A percentile compares a stretch with the other conserved stretches of the same genome.
Conservation (phyloP, 2,113 vertebrate genomes). For the Pardalotus punctatus region DNA sequence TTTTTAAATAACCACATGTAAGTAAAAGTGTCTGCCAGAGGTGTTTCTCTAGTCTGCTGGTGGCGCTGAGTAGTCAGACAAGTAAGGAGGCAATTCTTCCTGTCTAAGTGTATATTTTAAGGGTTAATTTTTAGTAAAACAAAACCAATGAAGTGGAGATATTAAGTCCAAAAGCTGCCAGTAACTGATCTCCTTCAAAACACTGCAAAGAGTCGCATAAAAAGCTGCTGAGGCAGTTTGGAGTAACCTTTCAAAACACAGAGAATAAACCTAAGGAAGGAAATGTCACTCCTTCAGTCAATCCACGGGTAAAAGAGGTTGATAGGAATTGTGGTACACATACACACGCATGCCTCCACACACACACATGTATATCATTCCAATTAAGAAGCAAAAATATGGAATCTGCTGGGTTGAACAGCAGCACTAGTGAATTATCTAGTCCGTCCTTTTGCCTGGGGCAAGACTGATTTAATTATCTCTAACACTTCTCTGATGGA, state of each 20-base stretch:
- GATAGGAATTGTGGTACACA: not conserved
- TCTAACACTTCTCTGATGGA: conserved; percentile 53
- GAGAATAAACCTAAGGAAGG: not conserved
- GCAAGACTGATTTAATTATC: conserved; percentile 62
- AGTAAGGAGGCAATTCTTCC: not conserved
- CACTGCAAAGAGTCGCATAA: not conserved
- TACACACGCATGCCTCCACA: not conserved
- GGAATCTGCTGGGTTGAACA: conserved; percentile 45
- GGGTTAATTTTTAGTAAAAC: not conserved
- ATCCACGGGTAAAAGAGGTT: not conserved
- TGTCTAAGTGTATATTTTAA: not conserved
- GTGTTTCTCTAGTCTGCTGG: not conserved
- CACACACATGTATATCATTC: not conserved
- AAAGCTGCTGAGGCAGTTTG: not conserved
- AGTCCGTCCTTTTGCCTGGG: conserved; percentile 49
- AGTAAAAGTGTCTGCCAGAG: not conserved
- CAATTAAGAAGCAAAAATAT: conserved; percentile 47
- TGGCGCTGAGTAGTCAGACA: not conserved
- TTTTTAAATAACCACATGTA: not conserved
- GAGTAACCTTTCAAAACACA: not conserved
- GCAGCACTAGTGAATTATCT: conserved; percentile 37
- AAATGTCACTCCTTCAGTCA: not conserved
- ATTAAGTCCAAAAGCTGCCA: not conserved
- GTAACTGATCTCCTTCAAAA: not conserved
- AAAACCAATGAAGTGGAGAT: not conserved